These are phyloP conservation scores for Micrasema minimum DNA, from an alignment of 1,140 invertebrate genomes.

Conservation along the genomic window DNA sequence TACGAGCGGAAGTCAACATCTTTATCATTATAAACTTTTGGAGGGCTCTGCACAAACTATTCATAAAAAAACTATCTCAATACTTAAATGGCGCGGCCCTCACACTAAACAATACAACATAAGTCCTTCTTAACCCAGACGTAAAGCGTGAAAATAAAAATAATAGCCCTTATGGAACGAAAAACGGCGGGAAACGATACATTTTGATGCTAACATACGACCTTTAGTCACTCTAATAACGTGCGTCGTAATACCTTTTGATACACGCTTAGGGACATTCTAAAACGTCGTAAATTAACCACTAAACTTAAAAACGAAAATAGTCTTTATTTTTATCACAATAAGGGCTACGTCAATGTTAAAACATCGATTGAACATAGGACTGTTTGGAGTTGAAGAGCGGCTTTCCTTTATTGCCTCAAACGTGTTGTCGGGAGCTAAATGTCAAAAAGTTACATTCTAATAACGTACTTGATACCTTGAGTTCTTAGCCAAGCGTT, in stretches of 20 bases:
- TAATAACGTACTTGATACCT: slow-evolving; percentile 1
- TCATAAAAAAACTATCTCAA: slow-evolving; percentile 3
- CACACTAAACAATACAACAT: slow-evolving; percentile 18
- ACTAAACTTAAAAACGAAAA: slow-evolving; percentile 5
- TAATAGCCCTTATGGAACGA: slow-evolving; percentile 2
- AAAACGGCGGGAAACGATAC: slow-evolving; percentile 2
- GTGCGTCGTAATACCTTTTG: slow-evolving; percentile 35
- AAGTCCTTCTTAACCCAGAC: slow-evolving; percentile 26
- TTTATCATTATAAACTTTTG: slow-evolving; percentile 26
- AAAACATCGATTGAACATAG: neutral
- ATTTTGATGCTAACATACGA: slow-evolving; percentile 9
- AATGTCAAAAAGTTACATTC: slow-evolving; percentile 14
- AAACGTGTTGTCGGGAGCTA: slow-evolving; percentile 23
- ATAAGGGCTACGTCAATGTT: slow-evolving; percentile 7
- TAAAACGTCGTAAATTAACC: slow-evolving; percentile 29
- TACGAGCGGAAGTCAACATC: slow-evolving; percentile 31
- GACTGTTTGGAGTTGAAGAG: slow-evolving; percentile 3
- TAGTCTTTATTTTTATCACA: neutral
- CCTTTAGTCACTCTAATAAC: slow-evolving; percentile 2
- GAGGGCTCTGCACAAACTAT: neutral
- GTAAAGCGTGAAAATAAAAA: slow-evolving; percentile 35
- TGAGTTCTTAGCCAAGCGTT: slow-evolving; percentile 5
- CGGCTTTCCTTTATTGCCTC: slow-evolving; percentile 37
- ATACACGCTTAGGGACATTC: slow-evolving; percentile 16
- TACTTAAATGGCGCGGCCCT: neutral